Percentiles rank a stretch among this genome's conserved stretches.
Conservation (phyloP, 2,888 invertebrate species). For the Micropterix aruncella region DNA sequence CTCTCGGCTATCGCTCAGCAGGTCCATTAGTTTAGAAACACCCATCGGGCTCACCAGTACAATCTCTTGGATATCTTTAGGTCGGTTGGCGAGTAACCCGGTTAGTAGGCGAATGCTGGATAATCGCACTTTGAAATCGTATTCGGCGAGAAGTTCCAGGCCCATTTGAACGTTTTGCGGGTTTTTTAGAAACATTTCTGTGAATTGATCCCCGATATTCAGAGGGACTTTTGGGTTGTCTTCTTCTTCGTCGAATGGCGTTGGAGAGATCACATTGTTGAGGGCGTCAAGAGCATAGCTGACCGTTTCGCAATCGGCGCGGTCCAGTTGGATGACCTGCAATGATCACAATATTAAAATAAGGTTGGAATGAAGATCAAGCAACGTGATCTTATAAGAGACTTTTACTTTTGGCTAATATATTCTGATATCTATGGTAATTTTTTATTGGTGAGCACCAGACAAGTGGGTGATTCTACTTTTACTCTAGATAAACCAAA, state of each 20-base stretch:
- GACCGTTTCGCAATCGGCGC: conserved; percentile 82
- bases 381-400: too few relatives aligned
- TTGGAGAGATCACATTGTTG: conserved; percentile 75
- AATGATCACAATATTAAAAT: too few relatives aligned
- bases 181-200: conserved; percentile 92
- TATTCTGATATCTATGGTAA: too few relatives aligned
- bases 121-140: conserved; percentile 86
- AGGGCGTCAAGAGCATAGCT: conserved; percentile 87
- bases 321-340: conserved; percentile 78
- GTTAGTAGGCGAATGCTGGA: conserved; percentile 82
- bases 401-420: too few relatives aligned
- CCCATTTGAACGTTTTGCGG: conserved; percentile 71
- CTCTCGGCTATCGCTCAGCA: conserved; percentile 86
- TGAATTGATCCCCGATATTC: conserved; percentile 85
- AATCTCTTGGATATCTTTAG: conserved; percentile 78
- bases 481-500: too few relatives aligned
- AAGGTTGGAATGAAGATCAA: too few relatives aligned
- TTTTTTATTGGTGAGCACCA: too few relatives aligned
- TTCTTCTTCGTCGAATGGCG: conserved; percentile 70
- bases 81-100: conserved; percentile 72
- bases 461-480: too few relatives aligned
- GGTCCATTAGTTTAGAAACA: conserved; percentile 93
- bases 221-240: conserved; percentile 46
- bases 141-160: conserved; percentile 80
- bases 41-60: conserved; percentile 90